A percentile compares a stretch with the other conserved stretches of the same genome.
Evolutionary conservation across 2,797 vertebrate genomes (phyloP).

Genomic region (Sus cebifrons): DNA sequence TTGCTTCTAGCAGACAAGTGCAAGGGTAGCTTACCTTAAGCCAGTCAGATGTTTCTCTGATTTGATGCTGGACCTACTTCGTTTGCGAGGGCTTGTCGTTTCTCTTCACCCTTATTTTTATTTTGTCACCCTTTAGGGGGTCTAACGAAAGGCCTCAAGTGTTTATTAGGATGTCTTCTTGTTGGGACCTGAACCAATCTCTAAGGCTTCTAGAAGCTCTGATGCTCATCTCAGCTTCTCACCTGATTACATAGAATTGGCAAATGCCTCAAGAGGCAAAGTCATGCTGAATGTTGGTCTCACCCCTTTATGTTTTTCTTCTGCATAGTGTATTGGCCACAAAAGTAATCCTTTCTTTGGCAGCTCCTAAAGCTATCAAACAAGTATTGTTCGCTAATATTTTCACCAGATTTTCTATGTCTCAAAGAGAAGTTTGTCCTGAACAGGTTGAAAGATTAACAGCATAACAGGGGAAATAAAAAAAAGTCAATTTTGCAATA

Average conservation of each 20-base stretch:
- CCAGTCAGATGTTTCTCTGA: not conserved
- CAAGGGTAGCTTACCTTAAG: not conserved
- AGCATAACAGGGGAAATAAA: not conserved
- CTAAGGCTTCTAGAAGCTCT: not conserved
- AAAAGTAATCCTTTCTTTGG: not conserved
- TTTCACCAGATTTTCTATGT: not conserved
- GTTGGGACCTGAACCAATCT: not conserved
- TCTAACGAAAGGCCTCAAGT: not conserved
- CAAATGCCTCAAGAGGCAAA: not conserved
- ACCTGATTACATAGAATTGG: not conserved
- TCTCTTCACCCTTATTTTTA: not conserved
- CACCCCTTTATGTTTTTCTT: not conserved
- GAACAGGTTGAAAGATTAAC: conserved; percentile 19
- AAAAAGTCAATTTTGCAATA: not conserved
- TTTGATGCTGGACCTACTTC: not conserved
- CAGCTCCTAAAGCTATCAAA: not conserved
- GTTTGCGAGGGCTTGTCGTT: not conserved
- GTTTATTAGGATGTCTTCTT: not conserved
- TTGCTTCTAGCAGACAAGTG: not conserved
- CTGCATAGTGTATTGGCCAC: not conserved
- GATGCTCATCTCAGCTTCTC: not conserved
- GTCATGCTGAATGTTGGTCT: not conserved
- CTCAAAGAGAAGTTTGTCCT: not conserved
- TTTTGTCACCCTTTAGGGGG: not conserved
- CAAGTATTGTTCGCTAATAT: not conserved